A percentile compares a stretch with the other conserved stretches of the same genome.
These are phyloP conservation scores for Micropterix aruncella DNA, from an alignment of 2,888 invertebrate species.

Conservation along the genomic window DNA sequence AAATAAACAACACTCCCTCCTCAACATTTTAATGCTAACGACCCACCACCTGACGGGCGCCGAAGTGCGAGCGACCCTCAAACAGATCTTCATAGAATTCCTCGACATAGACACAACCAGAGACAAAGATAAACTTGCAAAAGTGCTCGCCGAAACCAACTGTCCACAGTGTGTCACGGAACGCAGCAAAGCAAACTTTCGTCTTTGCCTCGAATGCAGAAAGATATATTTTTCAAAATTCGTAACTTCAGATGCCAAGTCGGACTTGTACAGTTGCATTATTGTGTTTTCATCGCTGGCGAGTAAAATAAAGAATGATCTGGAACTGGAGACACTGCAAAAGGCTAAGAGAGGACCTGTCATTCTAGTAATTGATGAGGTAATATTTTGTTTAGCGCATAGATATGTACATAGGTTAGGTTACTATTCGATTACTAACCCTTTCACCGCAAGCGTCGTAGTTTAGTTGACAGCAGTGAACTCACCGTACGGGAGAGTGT, in stretches of 20 bases:
- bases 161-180: not conserved
- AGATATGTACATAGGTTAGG: slow-evolving; percentile 8
- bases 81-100: slow-evolving; percentile 27
- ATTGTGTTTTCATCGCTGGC: slow-evolving; percentile 27
- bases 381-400: too few species aligned
- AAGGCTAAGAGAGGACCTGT: slow-evolving; percentile 41
- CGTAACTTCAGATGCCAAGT: not conserved
- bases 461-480: too few species aligned
- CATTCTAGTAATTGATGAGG: slow-evolving; percentile 56
- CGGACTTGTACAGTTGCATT: slow-evolving; percentile 20
- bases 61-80: slow-evolving; percentile 25
- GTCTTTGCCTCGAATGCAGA: slow-evolving; percentile 6
- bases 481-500: too few species aligned
- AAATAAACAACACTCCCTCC: slow-evolving; percentile 23
- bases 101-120: slow-evolving; percentile 16
- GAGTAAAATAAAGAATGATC: slow-evolving; percentile 22
- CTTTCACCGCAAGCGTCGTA: too few species aligned
- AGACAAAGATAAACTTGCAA: not conserved
- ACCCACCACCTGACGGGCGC: slow-evolving; percentile 21
- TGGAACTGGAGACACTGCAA: slow-evolving; percentile 25
- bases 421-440: too few species aligned
- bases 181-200: not conserved
- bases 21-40: slow-evolving; percentile 29
- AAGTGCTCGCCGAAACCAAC: not conserved
- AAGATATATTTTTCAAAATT: slow-evolving; percentile 3